Conservation (phyloP, 1,140 invertebrate species). For the Hycleus phaleratus region DNA sequence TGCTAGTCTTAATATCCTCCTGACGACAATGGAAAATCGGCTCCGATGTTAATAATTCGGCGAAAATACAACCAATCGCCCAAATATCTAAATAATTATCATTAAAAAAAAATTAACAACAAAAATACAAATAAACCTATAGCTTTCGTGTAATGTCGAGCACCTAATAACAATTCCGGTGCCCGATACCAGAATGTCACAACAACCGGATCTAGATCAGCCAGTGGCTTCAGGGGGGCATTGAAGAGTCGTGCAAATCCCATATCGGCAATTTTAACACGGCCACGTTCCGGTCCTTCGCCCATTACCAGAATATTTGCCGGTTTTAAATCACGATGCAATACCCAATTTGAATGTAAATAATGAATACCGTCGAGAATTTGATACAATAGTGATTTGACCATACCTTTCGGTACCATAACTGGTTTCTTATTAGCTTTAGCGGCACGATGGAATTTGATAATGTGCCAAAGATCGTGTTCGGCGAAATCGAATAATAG, state of each 20-base stretch:
- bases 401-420: constrained; percentile 95
- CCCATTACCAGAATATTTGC: constrained; percentile 99
- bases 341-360: constrained; percentile 98
- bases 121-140: constrained; percentile 60
- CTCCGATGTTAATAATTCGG: constrained; percentile 92
- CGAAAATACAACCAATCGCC: constrained; percentile 99
- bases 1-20: constrained; percentile 99
- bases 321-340: constrained; percentile 98
- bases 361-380: constrained; percentile 99
- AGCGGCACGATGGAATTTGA: constrained; percentile 97
- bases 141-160: constrained; percentile 97
- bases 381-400: constrained; percentile 97
- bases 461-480: constrained; percentile 99
- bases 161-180: constrained; percentile 91
- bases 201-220: constrained; percentile 97
- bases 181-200: constrained; percentile 99
- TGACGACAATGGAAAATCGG: constrained; percentile 99
- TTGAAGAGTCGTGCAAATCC: constrained; percentile 99
- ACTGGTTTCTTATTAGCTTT: constrained; percentile 97
- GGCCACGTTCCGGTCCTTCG: constrained; percentile 91
- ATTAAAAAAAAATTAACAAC: background rate
- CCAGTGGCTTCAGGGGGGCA: constrained; percentile 94
- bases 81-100: constrained; percentile 77
- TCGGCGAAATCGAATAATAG: constrained; percentile 98
- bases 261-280: constrained; percentile 99